Base-by-base conservation (phyloP, 2,888 invertebrate species). In the Polydrusus tereticollis region DNA sequence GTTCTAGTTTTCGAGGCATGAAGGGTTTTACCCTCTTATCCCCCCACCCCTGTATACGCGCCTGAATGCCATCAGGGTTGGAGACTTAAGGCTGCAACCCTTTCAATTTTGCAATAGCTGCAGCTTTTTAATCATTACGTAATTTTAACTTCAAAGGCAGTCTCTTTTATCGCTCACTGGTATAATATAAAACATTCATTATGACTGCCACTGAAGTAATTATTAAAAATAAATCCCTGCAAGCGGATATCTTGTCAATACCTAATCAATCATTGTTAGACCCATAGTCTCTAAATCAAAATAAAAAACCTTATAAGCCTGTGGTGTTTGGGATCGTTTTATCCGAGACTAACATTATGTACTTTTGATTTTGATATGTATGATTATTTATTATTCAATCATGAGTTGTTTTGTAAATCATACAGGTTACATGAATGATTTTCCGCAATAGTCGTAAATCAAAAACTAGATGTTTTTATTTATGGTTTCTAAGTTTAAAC, bases 211-310 rank as follows among this genome's bases (percentile, higher is more conserved):
- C 12, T 26, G 0, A 26, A 50, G 50, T 50, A 14, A 50, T 23
- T 50, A 50, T 50, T 23, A 26, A 26, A 50, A 50, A 23, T 50
- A 50, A 50, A 50, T 50, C 50, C 50, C 7, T 41, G 38, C 55
- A 55, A 55, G 38, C 43, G 10, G 55, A 33, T 14, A 7, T 38
- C 12, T 63, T 20, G 63, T 55, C 55, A 65, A 57, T 65, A 65
- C 1, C 50, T 38, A 52, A 65, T 65, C 55, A 55, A 65, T 65
- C 65, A 65, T 55, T 36, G 4, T 10, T 33, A 38, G 43, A 26
- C 20, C 26, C 6, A 50, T n/a, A 1, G 16, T 43, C 18, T 50
- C 26, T 41, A 55, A 65, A 41, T 65, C 10, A 16, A 57, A 65
- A 45, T 29, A 14, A 14, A 50, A 65, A 65, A 55, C 52, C 21